Evolutionary conservation across 2,888 invertebrate genomes (phyloP).

Genomic region (Tiliacea aurago): DNA sequence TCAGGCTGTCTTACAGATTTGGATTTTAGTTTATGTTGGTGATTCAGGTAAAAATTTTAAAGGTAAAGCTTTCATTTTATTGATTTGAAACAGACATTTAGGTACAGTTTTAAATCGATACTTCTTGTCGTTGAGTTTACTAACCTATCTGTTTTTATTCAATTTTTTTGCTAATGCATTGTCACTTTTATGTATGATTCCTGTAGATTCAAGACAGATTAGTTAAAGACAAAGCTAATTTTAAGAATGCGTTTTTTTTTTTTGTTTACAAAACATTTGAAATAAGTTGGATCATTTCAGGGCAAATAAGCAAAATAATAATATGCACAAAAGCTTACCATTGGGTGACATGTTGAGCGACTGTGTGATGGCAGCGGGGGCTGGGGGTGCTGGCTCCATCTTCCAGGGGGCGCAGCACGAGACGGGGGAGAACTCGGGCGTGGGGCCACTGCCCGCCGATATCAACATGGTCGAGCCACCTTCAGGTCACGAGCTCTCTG

Average conservation of each 20-base stretch:
- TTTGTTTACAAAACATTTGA: not conserved
- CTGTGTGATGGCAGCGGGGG: constrained; percentile 86
- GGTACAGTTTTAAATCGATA: not conserved
- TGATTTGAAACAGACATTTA: too few relatives aligned
- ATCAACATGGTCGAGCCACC: constrained; percentile 91
- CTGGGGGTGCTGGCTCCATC: constrained; percentile 92
- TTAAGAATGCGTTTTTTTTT: too few relatives aligned
- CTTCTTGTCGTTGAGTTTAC: not conserved
- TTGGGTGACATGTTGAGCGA: constrained; percentile 91
- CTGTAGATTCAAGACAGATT: not conserved
- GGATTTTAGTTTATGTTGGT: not conserved
- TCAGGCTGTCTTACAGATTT: not conserved
- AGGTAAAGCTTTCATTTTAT: not conserved
- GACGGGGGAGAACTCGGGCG: constrained; percentile 90
- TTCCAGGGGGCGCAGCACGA: constrained; percentile 92
- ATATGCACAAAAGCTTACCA: constrained; percentile 75
- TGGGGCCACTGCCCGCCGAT: constrained; percentile 91
- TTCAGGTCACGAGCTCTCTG: constrained; percentile 74
- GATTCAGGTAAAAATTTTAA: not conserved
- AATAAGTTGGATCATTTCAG: not conserved
- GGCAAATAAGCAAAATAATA: not conserved
- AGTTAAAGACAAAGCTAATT: not conserved
- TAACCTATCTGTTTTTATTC: not conserved
- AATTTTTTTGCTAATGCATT: not conserved
- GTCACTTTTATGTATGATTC: not conserved